Evolutionary conservation across 2,797 vertebrate genomes (phyloP).

Genomic region (Betta splendens): DNA sequence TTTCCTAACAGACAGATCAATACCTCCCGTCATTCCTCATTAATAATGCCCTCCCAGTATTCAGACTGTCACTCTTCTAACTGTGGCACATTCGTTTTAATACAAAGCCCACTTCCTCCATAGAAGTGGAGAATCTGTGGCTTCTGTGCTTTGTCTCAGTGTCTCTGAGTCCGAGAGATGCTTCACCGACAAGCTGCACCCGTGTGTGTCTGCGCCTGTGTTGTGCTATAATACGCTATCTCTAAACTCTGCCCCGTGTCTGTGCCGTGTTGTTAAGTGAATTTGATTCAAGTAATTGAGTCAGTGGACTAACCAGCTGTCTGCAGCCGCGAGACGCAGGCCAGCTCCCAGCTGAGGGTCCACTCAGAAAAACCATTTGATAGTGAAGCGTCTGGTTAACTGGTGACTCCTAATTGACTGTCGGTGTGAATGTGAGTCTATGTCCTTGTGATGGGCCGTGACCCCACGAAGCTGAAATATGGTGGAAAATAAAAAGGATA

Average conservation of each 20-base stretch:
- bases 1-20: constrained; percentile 66
- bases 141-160: constrained; percentile 20
- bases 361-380: no score
- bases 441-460: no score
- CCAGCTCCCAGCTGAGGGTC: constrained; percentile 2
- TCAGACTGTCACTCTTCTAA: constrained; percentile 11
- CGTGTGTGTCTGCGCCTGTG: constrained; percentile 18
- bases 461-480: no score
- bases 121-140: constrained; percentile 27
- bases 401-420: no score
- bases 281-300: constrained; percentile 44
- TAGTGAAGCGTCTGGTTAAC: no score
- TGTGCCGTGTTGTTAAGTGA: constrained; percentile 43
- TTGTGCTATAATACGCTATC: constrained; percentile 46
- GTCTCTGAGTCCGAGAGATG: constrained; percentile 53
- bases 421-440: no score
- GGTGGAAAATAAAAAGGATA: no score
- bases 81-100: constrained; percentile 9
- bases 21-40: constrained; percentile 63
- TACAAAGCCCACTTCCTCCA: constrained; percentile 22
- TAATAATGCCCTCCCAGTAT: constrained; percentile 35
- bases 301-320: constrained; percentile 37
- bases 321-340: constrained; percentile 18
- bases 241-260: constrained; percentile 33
- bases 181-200: constrained; percentile 27